Conservation (phyloP, 2,113 vertebrate species). For the Dasyornis broadbenti region DNA sequence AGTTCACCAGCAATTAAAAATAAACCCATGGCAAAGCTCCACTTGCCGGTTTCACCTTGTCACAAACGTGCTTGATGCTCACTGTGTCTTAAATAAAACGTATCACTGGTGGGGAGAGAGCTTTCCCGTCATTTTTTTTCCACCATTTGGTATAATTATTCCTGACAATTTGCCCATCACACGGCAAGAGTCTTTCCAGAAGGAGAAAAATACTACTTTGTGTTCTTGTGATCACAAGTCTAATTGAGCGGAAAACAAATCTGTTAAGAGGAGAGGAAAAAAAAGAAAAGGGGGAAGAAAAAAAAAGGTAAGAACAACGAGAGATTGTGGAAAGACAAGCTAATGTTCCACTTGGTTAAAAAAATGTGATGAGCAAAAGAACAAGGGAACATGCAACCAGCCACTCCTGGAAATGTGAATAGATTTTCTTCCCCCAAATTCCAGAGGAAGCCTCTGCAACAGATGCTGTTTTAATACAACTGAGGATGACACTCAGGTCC, state of each 20-base stretch:
- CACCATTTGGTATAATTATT: slow-evolving; percentile 76
- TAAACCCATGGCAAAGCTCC: slow-evolving; percentile 68
- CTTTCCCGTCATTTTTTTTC: slow-evolving; percentile 29
- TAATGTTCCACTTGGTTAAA: slow-evolving; percentile 58
- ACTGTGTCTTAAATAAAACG: slow-evolving; percentile 64
- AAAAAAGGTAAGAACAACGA: background rate
- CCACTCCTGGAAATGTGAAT: background rate
- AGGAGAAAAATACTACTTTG: slow-evolving; percentile 77
- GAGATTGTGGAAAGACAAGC: slow-evolving; percentile 28
- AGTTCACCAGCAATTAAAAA: slow-evolving; percentile 74
- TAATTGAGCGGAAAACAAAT: slow-evolving; percentile 79
- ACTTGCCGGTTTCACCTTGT: slow-evolving; percentile 71
- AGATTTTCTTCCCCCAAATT: background rate
- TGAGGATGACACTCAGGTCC: background rate
- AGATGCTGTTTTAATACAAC: background rate
- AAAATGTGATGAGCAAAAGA: slow-evolving; percentile 28
- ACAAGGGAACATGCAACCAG: slow-evolving; percentile 19
- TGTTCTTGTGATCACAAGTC: slow-evolving; percentile 76
- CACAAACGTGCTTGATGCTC: slow-evolving; percentile 43
- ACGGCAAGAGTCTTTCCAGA: slow-evolving; percentile 69
- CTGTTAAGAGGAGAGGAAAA: slow-evolving; percentile 59
- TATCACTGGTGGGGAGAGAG: slow-evolving; percentile 61
- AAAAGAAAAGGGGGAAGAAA: background rate
- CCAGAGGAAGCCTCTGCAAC: background rate
- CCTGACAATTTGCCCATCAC: slow-evolving; percentile 79